phyloP scores from a whole-genome alignment of 2,797 vertebrate genomes.

The Fundulus diaphanus region DNA sequence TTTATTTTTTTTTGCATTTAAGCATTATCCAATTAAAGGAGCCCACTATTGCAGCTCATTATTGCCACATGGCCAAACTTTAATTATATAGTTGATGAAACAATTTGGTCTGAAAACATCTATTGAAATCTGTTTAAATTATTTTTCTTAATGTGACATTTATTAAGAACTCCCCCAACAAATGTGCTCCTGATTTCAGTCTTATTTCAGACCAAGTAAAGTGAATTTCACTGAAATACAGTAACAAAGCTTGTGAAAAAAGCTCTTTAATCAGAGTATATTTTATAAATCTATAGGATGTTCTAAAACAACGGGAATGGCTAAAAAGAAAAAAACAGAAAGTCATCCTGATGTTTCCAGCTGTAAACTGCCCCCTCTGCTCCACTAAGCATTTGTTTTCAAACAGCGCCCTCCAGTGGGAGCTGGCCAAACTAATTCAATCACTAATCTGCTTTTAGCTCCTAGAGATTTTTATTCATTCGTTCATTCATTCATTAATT shows the following conservation, averaged over 20 bases:
- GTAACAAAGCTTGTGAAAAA: not conserved
- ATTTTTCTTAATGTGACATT: not conserved
- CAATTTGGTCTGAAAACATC: not conserved
- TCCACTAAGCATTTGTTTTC: constrained; percentile 59
- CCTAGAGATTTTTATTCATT: not conserved
- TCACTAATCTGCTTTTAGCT: not conserved
- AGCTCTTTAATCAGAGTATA: not conserved
- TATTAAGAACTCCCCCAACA: not conserved
- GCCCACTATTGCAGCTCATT: not conserved
- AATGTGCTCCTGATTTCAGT: not conserved
- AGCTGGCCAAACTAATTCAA: not conserved
- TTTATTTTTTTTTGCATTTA: constrained; percentile 15
- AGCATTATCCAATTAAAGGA: constrained; percentile 1
- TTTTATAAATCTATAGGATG: not conserved
- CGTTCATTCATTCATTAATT: not conserved
- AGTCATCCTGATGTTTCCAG: constrained; percentile 15
- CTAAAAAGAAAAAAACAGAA: constrained; percentile 16
- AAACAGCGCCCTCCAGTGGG: constrained; percentile 76
- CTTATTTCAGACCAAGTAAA: not conserved
- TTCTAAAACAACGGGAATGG: not conserved
- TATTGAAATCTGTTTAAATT: not conserved
- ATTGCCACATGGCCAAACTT: not conserved
- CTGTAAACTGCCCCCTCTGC: not conserved
- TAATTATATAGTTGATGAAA: not conserved
- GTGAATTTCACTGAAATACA: not conserved